phyloP scores from a whole-genome alignment of 2,113 vertebrate genomes.

The Prunella himalayana region DNA sequence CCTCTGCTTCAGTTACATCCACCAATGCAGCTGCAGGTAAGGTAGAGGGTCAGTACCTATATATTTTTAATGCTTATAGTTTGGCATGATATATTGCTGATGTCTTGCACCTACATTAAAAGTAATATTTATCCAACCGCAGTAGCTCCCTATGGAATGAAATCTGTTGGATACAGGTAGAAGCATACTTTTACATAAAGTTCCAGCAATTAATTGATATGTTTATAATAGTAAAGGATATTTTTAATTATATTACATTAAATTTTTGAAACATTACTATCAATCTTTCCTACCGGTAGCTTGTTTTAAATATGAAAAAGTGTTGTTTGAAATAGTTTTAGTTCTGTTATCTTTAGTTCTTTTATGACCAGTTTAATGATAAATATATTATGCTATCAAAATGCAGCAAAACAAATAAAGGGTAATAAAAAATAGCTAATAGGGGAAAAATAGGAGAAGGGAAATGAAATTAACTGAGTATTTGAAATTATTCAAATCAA shows the following conservation, averaged over 20 bases:
- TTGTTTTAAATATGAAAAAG: not conserved
- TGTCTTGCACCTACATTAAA: not conserved
- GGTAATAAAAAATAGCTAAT: not conserved
- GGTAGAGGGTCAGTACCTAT: not conserved
- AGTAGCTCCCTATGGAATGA: not conserved
- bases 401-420: not conserved
- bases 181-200: not conserved
- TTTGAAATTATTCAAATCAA: not conserved
- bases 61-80: not conserved
- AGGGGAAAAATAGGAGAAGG: not conserved
- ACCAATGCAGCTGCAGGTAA: constrained; percentile 89
- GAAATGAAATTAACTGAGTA: not conserved
- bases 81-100: not conserved
- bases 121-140: not conserved
- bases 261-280: not conserved
- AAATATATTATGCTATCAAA: not conserved
- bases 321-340: not conserved
- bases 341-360: not conserved
- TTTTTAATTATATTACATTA: not conserved
- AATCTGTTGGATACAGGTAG: not conserved
- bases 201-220: not conserved
- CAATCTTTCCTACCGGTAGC: not conserved
- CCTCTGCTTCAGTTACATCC: constrained; percentile 88
- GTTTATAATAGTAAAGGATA: not conserved
- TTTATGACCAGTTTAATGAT: not conserved